Conservation (phyloP, 2,113 vertebrate genomes). For the Ceyx cyanopectus region DNA sequence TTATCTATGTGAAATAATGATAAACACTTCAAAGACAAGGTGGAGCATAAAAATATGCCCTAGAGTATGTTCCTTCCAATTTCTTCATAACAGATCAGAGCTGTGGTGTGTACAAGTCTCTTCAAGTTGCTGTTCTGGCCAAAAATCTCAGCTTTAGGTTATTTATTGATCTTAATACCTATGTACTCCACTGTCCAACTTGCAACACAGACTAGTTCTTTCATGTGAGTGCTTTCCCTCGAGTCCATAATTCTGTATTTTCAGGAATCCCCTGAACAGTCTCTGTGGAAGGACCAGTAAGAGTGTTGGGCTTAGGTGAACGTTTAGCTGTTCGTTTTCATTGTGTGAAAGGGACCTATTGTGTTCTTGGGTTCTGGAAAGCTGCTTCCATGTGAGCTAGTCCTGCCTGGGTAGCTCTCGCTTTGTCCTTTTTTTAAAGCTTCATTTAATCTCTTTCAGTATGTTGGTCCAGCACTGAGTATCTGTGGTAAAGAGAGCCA, state of each 20-base stretch:
- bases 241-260: not conserved
- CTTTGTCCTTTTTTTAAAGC: not conserved
- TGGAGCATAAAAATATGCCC: not conserved
- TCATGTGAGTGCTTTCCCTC: not conserved
- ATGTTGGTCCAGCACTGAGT: not conserved
- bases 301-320: not conserved
- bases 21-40: not conserved
- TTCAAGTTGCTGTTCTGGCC: not conserved
- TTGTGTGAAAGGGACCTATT: not conserved
- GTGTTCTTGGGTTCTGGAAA: not conserved
- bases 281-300: not conserved
- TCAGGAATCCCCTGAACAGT: not conserved
- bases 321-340: not conserved
- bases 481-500: not conserved
- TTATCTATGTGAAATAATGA: not conserved
- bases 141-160: not conserved
- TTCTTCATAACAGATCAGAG: not conserved
- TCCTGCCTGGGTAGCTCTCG: not conserved
- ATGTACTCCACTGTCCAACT: not conserved
- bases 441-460: not conserved
- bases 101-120: not conserved
- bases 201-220: not conserved
- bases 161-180: not conserved
- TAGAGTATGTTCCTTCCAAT: not conserved
- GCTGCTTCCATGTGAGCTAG: rapidly evolving